Conservation (phyloP, 2,113 vertebrate genomes). For the Kobus ellipsiprymnus region DNA sequence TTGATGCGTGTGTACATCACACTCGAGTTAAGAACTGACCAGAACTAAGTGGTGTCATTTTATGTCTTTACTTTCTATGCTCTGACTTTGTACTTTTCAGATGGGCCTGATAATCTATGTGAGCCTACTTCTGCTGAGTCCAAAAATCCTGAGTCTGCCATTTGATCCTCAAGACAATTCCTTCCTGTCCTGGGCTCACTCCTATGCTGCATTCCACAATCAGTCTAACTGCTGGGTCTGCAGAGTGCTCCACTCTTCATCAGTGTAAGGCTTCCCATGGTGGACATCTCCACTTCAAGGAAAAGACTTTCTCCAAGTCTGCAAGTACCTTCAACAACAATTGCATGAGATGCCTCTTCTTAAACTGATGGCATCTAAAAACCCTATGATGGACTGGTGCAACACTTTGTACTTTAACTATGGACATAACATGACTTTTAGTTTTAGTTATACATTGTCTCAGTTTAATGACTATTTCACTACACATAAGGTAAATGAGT, state of each 20-base stretch:
- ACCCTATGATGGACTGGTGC: not conserved
- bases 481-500: not conserved
- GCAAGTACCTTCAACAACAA: not conserved
- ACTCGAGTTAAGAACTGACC: not conserved
- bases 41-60: not conserved
- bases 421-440: not conserved
- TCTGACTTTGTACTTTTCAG: not conserved
- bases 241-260: not conserved
- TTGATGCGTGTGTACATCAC: not conserved
- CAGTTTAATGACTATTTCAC: not conserved
- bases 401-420: not conserved
- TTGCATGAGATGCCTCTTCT: not conserved
- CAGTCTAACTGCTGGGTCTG: not conserved
- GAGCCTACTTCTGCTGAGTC: not conserved
- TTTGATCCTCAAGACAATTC: not conserved
- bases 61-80: not conserved
- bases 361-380: not conserved
- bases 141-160: not conserved
- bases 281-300: not conserved
- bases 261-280: not conserved
- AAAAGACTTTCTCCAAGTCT: not conserved
- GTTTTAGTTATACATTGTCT: not conserved
- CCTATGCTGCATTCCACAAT: not conserved
- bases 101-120: not conserved
- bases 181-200: not conserved